Evolutionary conservation across 2,797 vertebrate species (phyloP).

Genomic region (Leuciscus waleckii): DNA sequence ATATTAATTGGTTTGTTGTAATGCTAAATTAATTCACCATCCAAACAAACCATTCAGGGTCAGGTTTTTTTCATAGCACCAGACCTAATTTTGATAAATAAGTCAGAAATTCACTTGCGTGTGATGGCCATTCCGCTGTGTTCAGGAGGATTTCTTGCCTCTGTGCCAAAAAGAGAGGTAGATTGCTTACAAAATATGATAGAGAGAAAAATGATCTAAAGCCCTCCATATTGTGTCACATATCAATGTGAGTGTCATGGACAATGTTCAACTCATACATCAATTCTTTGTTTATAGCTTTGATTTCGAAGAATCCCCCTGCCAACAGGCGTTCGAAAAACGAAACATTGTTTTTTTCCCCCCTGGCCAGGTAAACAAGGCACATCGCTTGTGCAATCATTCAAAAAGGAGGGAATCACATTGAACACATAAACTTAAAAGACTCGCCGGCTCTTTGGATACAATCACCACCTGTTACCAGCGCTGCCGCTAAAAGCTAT

Average conservation of each 20-base stretch:
- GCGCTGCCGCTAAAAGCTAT: slow-evolving; percentile 52
- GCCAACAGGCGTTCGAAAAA: slow-evolving; percentile 29
- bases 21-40: not conserved
- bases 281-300: slow-evolving; percentile 56
- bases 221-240: slow-evolving; percentile 41
- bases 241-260: slow-evolving; percentile 49
- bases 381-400: slow-evolving; percentile 31
- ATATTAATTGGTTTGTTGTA: not conserved
- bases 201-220: slow-evolving; percentile 44
- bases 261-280: slow-evolving; percentile 57
- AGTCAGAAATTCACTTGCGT: not conserved
- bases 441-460: slow-evolving; percentile 44
- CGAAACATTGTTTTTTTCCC: not conserved
- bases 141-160: slow-evolving; percentile 3
- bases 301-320: slow-evolving; percentile 40
- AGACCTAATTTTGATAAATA: not conserved
- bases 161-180: not conserved
- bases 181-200: slow-evolving; percentile 35
- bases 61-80: not conserved
- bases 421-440: slow-evolving; percentile 62
- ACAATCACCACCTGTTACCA: slow-evolving; percentile 63
- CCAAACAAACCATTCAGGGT: not conserved
- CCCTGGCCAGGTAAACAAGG: slow-evolving; percentile 46
- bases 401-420: slow-evolving; percentile 57
- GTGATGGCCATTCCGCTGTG: not conserved